These are phyloP conservation scores for Acromyrmex echinatior DNA, from an alignment of 1,140 invertebrate species.

Conservation along the genomic window DNA sequence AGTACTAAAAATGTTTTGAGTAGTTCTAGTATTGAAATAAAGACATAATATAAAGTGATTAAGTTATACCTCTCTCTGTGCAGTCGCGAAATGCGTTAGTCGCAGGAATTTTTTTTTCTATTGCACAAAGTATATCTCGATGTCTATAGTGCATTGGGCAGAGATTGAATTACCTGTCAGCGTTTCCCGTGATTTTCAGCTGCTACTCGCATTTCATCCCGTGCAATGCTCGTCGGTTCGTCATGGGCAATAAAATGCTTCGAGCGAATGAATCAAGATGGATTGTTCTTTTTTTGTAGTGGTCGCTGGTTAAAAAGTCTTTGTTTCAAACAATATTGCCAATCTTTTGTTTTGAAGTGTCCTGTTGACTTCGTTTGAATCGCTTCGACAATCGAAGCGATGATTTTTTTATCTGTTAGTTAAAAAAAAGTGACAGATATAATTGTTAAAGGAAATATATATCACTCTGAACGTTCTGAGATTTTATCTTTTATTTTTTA, in stretches of 20 bases:
- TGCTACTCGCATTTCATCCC: slow-evolving; percentile 25
- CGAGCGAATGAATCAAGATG: slow-evolving; percentile 5
- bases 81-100: slow-evolving; percentile 4
- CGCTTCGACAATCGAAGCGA: not conserved
- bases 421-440: not conserved
- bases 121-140: slow-evolving; percentile 1
- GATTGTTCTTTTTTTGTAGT: slow-evolving; percentile 18
- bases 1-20: not conserved
- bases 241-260: slow-evolving; percentile 57
- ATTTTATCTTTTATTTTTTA: slow-evolving; percentile 10
- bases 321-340: slow-evolving; percentile 1
- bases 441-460: not conserved
- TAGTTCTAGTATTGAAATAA: not conserved
- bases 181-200: slow-evolving; percentile 55
- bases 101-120: not conserved
- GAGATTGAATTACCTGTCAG: slow-evolving; percentile 67
- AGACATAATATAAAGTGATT: not conserved
- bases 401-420: not conserved
- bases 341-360: slow-evolving; percentile 23
- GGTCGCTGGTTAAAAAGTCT: not conserved
- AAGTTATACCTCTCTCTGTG: not conserved
- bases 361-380: not conserved
- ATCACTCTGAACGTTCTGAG: not conserved
- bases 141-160: slow-evolving; percentile 21
- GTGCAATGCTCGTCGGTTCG: not conserved